These are phyloP conservation scores for Catocala sponsa DNA, from an alignment of 2,888 invertebrate genomes.

Conservation along the genomic window DNA sequence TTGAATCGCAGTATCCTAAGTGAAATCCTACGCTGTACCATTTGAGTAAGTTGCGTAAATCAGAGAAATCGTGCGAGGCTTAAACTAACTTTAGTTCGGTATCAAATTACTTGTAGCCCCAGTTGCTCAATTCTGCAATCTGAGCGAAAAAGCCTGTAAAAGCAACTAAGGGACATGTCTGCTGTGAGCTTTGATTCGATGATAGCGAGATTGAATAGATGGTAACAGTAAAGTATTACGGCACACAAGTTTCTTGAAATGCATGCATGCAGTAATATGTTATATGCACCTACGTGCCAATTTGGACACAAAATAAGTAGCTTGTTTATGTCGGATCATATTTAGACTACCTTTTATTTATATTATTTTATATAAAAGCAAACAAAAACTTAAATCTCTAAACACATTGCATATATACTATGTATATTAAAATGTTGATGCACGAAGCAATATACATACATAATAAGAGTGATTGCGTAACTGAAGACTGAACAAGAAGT, in stretches of 20 bases:
- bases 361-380: no score
- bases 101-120: conserved; percentile 51
- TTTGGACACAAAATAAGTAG: no score
- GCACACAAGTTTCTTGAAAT: background rate
- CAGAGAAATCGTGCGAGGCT: conserved; percentile 52
- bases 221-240: conserved; percentile 2
- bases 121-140: conserved; percentile 48
- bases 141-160: conserved; percentile 22
- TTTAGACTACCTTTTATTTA: background rate
- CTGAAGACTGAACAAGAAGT: no score
- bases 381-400: no score
- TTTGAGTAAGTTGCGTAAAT: conserved; percentile 55
- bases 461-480: no score
- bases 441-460: no score
- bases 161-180: conserved; percentile 3
- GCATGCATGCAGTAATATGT: no score
- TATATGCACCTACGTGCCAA: background rate
- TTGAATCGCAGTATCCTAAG: conserved; percentile 57
- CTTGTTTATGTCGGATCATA: background rate
- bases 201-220: background rate
- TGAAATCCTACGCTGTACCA: conserved; percentile 56
- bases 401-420: no score
- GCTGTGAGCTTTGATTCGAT: conserved; percentile 8
- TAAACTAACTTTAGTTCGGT: conserved; percentile 44
- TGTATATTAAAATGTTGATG: no score